These are phyloP conservation scores for Teleogryllus occipitalis DNA, from an alignment of 1,140 invertebrate species.

Conservation along the genomic window DNA sequence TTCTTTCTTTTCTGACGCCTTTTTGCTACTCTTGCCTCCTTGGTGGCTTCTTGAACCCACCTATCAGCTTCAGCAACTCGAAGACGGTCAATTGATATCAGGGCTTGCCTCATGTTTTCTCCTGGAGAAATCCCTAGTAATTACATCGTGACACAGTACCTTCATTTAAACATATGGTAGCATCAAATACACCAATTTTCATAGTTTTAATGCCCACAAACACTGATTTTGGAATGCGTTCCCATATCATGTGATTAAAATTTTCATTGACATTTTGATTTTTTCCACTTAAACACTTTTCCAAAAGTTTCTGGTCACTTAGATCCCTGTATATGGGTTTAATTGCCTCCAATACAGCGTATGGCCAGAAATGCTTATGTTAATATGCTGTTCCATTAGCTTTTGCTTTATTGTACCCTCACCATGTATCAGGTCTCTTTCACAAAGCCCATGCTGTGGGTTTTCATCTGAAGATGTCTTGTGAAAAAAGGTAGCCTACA, in stretches of 20 bases:
- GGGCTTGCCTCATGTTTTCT: background rate
- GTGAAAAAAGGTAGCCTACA: slow-evolving; percentile 27
- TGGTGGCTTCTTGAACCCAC: background rate
- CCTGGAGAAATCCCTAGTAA: background rate
- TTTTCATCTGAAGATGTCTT: no score
- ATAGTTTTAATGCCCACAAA: no score
- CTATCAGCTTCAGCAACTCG: background rate
- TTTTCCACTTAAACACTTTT: slow-evolving; percentile 18
- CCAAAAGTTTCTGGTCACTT: slow-evolving; percentile 14
- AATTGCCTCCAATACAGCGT: no score
- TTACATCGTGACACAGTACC: slow-evolving; percentile 11
- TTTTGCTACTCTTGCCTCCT: background rate
- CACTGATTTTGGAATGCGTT: no score
- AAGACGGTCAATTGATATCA: background rate
- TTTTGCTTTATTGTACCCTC: slow-evolving; percentile 22
- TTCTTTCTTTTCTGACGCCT: background rate
- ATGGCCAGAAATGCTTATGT: slow-evolving; percentile 18
- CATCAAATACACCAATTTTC: slow-evolving; percentile 17
- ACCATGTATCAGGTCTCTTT: slow-evolving; percentile 25
- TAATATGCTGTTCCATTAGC: background rate
- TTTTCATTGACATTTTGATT: slow-evolving; percentile 21
- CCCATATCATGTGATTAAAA: slow-evolving; percentile 23
- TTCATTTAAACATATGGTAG: slow-evolving; percentile 18
- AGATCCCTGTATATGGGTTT: slow-evolving; percentile 20
- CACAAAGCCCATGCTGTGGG: slow-evolving; percentile 25